Evolutionary conservation across 2,113 vertebrate species (phyloP), one percentile per base, ranked within the genome.

Genomic region (Climacteris rufus): DNA sequence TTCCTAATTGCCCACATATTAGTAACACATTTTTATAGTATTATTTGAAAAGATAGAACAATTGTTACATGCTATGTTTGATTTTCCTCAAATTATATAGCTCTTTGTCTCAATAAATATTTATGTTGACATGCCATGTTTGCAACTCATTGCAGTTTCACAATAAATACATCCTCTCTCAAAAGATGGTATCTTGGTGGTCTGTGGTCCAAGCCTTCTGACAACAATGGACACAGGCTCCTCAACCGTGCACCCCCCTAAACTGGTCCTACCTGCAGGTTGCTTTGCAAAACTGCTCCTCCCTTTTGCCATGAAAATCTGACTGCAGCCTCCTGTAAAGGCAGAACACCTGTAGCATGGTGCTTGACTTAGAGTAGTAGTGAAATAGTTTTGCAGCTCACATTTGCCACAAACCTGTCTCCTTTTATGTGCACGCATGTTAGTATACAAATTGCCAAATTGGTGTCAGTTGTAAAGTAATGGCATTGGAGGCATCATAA

Each of bases 401-500:
- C 95, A 94, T 95, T 97, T 95, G 95, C 96, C 76, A 96, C 94
- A 96, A 97, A 97, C 95, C 89, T 96, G 95, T 96, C 97, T 74
- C 72, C 96, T 97, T 98, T 98, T 97, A 98, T 98, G 95, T 93
- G 97, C 85, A 78, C 0, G 60, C 94, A 59, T 87, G 97, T 96
- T 97, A 97, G 97, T 98, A 96, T 96, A 98, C 96, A 99, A 99
- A 99, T 99, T 98, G 98, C 98, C 98, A 98, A 98, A 99, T 98
- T 98, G 99, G 98, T 99, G 99, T 99, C 99, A 99, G 98, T 98
- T 99, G 97, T 98, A 98, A 98, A 99, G 98, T 99, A 99, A 99
- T 99, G 98, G 98, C 97, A 96, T 83, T 94, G 97, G 98, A 97
- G 97, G 97, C 97, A 95, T 98, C 98, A 98, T 99, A 99, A 99